Evolutionary conservation across 2,888 invertebrate species (phyloP).

Genomic region (Globia sparganii): DNA sequence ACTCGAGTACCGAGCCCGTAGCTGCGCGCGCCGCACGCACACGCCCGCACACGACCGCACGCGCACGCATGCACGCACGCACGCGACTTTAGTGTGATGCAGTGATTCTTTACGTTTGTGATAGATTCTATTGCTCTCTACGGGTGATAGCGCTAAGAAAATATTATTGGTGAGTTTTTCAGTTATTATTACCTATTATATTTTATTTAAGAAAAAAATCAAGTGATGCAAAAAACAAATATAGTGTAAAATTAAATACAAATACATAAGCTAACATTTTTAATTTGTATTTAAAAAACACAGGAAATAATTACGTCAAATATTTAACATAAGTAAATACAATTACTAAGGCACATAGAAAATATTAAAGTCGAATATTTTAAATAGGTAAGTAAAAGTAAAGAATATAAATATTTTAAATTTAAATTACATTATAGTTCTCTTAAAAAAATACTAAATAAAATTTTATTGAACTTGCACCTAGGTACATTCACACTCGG

Average conservation of each 20-base stretch:
- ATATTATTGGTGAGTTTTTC: slow-evolving; percentile 71
- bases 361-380: background rate
- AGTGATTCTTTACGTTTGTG: slow-evolving; percentile 69
- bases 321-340: background rate
- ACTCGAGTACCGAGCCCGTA: slow-evolving; percentile 80
- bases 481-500: too few relatives aligned
- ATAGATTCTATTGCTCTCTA: slow-evolving; percentile 53
- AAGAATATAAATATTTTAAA: background rate
- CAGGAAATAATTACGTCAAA: background rate
- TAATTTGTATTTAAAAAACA: background rate
- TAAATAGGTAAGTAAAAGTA: background rate
- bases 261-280: background rate
- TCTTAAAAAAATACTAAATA: background rate
- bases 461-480: background rate
- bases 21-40: slow-evolving; percentile 75
- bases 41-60: slow-evolving; percentile 74
- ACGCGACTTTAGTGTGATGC: slow-evolving; percentile 66
- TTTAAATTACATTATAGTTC: background rate
- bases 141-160: slow-evolving; percentile 65
- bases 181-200: background rate
- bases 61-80: slow-evolving; percentile 66
- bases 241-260: background rate
- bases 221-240: background rate
- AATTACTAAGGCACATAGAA: too few relatives aligned
- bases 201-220: slow-evolving; percentile 3